Conservation (phyloP, 2,113 vertebrate species). For the Tretioscincus oriximinensis region DNA sequence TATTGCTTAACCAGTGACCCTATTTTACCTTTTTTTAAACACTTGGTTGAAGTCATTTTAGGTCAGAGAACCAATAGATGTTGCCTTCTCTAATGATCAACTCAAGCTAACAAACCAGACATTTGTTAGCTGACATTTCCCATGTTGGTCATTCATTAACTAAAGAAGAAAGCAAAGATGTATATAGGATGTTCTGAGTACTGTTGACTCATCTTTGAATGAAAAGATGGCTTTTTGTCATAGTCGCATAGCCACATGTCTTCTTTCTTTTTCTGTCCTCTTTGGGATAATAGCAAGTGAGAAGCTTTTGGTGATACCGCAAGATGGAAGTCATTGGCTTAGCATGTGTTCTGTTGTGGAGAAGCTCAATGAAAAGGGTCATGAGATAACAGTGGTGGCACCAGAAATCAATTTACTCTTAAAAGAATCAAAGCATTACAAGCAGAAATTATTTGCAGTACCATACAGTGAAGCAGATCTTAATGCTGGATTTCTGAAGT, state of each 20-base stretch:
- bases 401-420: constrained; percentile 76
- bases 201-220: neutral
- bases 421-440: constrained; percentile 71
- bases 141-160: neutral
- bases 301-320: constrained; percentile 80
- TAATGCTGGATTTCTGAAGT: rapidly evolving
- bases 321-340: constrained; percentile 90
- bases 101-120: no score
- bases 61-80: neutral
- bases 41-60: neutral
- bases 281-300: constrained; percentile 51
- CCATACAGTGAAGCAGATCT: constrained; percentile 58
- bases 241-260: neutral
- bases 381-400: constrained; percentile 78
- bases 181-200: neutral
- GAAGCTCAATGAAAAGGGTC: constrained; percentile 77
- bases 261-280: constrained; percentile 26
- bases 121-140: neutral
- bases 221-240: neutral
- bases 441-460: constrained; percentile 62
- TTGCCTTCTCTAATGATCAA: constrained; percentile 5
- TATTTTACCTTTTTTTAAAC: neutral
- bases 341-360: constrained; percentile 72
- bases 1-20: neutral
- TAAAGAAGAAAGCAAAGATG: neutral